phyloP scores from a whole-genome alignment of 2,113 vertebrate species.

The Prunella himalayana region DNA sequence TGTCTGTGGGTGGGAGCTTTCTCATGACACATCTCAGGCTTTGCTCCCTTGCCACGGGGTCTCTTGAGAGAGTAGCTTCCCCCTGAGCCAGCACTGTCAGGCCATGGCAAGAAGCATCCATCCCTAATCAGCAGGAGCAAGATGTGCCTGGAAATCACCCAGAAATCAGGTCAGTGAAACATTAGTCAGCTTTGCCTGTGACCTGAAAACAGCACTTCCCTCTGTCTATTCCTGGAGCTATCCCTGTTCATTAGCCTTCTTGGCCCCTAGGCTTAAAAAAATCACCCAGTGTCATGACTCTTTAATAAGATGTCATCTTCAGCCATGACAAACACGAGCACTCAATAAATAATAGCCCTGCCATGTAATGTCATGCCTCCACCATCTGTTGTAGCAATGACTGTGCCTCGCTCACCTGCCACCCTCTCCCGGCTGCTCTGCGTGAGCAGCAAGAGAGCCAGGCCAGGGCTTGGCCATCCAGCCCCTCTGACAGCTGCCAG shows the following conservation, averaged over 20 bases:
- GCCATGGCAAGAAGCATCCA: not conserved
- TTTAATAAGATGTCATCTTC: constrained; percentile 72
- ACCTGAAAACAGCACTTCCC: not conserved
- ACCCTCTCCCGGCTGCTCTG: constrained; percentile 11
- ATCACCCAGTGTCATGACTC: constrained; percentile 57
- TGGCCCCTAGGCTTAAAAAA: constrained; percentile 54
- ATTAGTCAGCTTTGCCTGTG: not conserved
- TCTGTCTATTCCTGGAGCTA: constrained; percentile 51
- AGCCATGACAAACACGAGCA: constrained; percentile 61
- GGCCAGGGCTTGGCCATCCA: not conserved
- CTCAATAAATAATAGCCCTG: constrained; percentile 62
- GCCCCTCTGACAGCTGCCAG: not conserved
- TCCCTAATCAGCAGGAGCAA: not conserved
- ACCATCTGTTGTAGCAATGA: constrained; percentile 66
- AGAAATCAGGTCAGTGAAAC: not conserved
- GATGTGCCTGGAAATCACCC: not conserved
- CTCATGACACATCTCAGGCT: not conserved
- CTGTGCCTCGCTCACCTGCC: constrained; percentile 54
- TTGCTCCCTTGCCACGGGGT: not conserved
- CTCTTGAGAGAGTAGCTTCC: not conserved
- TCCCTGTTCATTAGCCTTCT: constrained; percentile 62
- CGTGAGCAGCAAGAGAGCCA: not conserved
- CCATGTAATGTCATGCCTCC: constrained; percentile 56
- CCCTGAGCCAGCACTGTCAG: not conserved
- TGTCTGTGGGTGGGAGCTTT: fast-evolving